phyloP scores from a whole-genome alignment of 2,113 vertebrate genomes.

The Bos javanicus region DNA sequence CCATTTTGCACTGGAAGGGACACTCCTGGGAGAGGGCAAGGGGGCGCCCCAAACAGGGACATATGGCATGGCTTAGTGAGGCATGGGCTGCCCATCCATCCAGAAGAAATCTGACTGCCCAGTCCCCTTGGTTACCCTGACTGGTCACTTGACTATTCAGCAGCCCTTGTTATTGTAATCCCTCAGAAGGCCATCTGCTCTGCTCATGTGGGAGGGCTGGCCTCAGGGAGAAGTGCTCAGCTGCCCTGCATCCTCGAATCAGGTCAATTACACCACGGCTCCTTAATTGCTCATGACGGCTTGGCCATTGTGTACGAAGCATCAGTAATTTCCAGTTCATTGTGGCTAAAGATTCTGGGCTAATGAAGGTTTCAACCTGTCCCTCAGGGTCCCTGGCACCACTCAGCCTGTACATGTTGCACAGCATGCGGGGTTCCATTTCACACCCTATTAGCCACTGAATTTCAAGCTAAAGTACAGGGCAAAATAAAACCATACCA shows the following conservation, averaged over 20 bases:
- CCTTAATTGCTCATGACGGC: conserved; percentile 69
- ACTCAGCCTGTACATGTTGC: not conserved
- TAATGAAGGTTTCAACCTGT: conserved; percentile 59
- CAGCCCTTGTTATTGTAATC: conserved; percentile 68
- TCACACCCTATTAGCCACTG: not conserved
- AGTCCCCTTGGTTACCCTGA: conserved; percentile 60
- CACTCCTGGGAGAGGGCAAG: not conserved
- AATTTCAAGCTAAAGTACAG: conserved; percentile 1
- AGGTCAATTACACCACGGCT: conserved; percentile 65
- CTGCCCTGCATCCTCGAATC: conserved; percentile 66
- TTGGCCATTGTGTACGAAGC: conserved; percentile 53
- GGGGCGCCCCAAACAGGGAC: conserved; percentile 16
- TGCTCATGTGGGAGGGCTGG: conserved; percentile 24
- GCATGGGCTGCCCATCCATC: conserved; percentile 38
- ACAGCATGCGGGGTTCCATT: conserved; percentile 10
- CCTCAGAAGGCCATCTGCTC: conserved; percentile 71
- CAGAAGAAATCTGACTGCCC: conserved; percentile 50
- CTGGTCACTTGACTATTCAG: conserved; percentile 64
- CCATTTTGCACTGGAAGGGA: not conserved
- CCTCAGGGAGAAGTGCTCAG: conserved; percentile 62
- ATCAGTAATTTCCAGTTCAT: conserved; percentile 68
- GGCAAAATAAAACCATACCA: conserved; percentile 36
- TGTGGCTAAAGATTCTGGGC: conserved; percentile 62
- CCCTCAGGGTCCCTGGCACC: not conserved
- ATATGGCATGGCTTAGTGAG: conserved; percentile 25